Base-by-base conservation (phyloP, 2,888 invertebrate species). In the Hydroisotoma schaefferi region DNA sequence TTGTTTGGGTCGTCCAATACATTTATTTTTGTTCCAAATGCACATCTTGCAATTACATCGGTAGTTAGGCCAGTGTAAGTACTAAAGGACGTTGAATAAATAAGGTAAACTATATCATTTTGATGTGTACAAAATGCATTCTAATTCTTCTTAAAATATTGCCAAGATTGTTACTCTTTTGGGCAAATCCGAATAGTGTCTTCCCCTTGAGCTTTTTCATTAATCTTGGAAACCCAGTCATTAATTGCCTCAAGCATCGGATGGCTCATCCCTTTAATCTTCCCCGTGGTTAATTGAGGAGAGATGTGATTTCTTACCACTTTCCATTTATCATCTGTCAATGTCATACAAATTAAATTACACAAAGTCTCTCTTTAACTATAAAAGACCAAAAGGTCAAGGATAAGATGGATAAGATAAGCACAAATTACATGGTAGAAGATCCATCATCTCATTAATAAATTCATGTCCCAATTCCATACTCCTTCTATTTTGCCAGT, bases 401-500 rank as follows among this genome's bases (percentile, higher is more conserved):
- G n/a, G n/a, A n/a, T n/a, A n/a, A n/a, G n/a, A n/a, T n/a, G n/a
- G n/a, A n/a, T n/a, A n/a, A n/a, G n/a, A n/a, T n/a, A n/a, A n/a
- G n/a, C 37, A 46, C 18, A 38, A 29, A 33, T 53, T 57, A 67
- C 64, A 55, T 22, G 67, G 64, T 6, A 65, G 57, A 29, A 58
- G 15, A 44, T 67, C 67, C 63, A 62, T 55, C 62, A 65, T 58
- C 44, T 67, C 67, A 59, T 62, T 62, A n/a, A 65, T 49, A 3
- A 65, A 33, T 1, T 55, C 54, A 29, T 62, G 64, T 2, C 62
- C 62, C 23, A 55, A 60, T 43, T 67, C 67, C 27, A 47, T 2
- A 22, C 53, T 53, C 29, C 64, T 25, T 40, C 55, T 64, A n/a
- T 67, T 54, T 15, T 63, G 61, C 27, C 64, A 67, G 38, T 67